Base-by-base conservation (phyloP, 2,797 vertebrate genomes). In the Lepidocolaptes lacrymiger region DNA sequence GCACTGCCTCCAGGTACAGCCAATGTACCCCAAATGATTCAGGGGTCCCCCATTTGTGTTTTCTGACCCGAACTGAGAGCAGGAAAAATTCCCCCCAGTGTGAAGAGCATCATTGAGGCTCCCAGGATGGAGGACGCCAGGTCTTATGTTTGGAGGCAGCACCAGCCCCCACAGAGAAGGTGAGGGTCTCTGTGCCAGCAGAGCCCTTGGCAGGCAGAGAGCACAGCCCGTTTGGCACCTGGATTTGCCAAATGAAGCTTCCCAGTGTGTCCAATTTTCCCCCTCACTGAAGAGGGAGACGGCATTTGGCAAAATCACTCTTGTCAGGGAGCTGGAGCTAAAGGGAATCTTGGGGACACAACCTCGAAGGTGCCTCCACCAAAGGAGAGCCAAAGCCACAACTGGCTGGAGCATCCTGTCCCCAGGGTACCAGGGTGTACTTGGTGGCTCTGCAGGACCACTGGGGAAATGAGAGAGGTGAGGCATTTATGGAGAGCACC, bases 201-300 rank as follows among this genome's bases (percentile, higher is more conserved):
- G 36, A 84, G 49, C 52, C 76, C 37, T 30, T 21, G 37, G 14
- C 63, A 66, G 52, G 41, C 19, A 72, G 26, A 30, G 43, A 81
- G 61, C 36, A 51, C 20, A 17, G 36, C 69, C 56, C 9, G 4
- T 48, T 85, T 77, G 72, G 58, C 51, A 43, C 62, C 66, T 66
- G 32, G 28, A 12, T 37, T 95, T 95, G 78, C 88, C 68, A 86
- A 82, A 96, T 51, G 41, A 69, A 63, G 43, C 85, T 76, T 56
- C 58, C 39, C 41, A 13, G n/a, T 4, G 34, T 80, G 59, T 3
- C 49, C 41, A 28, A 15, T 69, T 75, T 74, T 83, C 54, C 54
- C 89, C 66, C 74, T 75, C 5, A 2, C 41, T 80, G 78, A 81
- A 86, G 64, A 79, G 51, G 28, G 77, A 51, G 56, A 37, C 5